Evolutionary conservation across 2,888 invertebrate genomes (phyloP), one percentile per base, ranked within the genome.

Genomic region (Lottia scabra): DNA sequence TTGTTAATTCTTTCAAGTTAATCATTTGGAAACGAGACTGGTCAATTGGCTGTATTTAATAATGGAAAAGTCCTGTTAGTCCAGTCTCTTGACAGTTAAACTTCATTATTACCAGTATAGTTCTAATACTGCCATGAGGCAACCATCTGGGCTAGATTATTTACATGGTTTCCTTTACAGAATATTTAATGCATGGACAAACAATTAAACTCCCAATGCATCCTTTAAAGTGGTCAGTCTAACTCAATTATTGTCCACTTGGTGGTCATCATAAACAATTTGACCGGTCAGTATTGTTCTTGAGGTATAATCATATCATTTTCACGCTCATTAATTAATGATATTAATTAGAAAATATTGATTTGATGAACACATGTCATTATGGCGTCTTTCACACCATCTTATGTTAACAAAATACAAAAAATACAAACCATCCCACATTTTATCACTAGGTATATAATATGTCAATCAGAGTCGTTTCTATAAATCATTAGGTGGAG

Each of bases 221-320:
- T 56, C 56, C 19, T 13, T 56, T 56, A 23, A 56, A 56, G 19
- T 56, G 56, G 56, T 56, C 56, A 56, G 56, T 23, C 56, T 56
- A 56, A 56, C 56, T 56, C 56, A 56, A 56, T 56, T 56, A 56
- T 19, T 56, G 56, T 56, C 56, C 56, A 56, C 56, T 56, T 23
- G 56, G 23, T 56, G 56, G 56, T 56, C 56, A 56, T 56, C 56
- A 56, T 56, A 56, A 23, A 56, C 56, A 19, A 56, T 56, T 38
- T 23, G 23, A 56, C 12, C 10, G 56, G 56, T 56, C 19, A 56
- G 19, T 23, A 56, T 56, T 56, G 56, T 56, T 56, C 23, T 23
- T 10, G 56, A 38, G 10, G 19, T 56, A 56, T 56, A 56, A 56
- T 56, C 23, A 56, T 56, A 56, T 56, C 56, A 23, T 56, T 23